Base-by-base conservation (phyloP, 2,797 vertebrate species). In the Clarias pachynema region DNA sequence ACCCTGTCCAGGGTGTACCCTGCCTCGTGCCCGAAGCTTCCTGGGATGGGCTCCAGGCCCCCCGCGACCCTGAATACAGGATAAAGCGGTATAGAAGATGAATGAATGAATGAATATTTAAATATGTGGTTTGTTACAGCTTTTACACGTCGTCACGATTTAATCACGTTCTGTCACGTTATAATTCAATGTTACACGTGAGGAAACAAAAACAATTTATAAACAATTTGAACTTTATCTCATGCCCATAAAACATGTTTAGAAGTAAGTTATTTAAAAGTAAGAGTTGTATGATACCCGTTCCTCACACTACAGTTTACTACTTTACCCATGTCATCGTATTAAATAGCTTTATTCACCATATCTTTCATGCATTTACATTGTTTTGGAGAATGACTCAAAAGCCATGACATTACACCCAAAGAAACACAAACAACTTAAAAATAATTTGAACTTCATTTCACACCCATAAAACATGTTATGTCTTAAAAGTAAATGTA, bases 311-410 rank as follows among this genome's bases (percentile, higher is more conserved):
- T 2, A 14, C 53, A 26, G 40, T 66, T 56, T 53, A 62, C 26
- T 79, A 56, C 59, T 31, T 40, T 49, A 83, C 73, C 7, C 31
- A 83, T 83, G 73, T 70, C 53, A 72, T 63, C 12, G 73, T 85
- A 88, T 88, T 83, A 89, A 88, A 86, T 87, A 16, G 44, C 62
- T 81, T 85, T 72, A 74, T 84, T 83, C 44, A 34, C 70, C 79
- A 86, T 85, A 72, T 87, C 85, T 85, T 77, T 57, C 26, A 65
- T 77, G 77, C 62, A 77, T 3, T 84, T 77, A 77, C 79, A 68
- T 81, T 88, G 86, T 85, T 89, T 87, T 77, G 69, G 62, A 84
- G 66, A 68, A 24, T 24, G 79, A 74, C 69, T 86, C 81, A 86
- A 79, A 88, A 86, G 29, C 83, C 81, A 87, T 90, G 72, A 75